Percentiles rank a stretch among this genome's conserved stretches.
Conservation (phyloP, 2,797 vertebrate genomes). For the Pangasius sanitwongsei region DNA sequence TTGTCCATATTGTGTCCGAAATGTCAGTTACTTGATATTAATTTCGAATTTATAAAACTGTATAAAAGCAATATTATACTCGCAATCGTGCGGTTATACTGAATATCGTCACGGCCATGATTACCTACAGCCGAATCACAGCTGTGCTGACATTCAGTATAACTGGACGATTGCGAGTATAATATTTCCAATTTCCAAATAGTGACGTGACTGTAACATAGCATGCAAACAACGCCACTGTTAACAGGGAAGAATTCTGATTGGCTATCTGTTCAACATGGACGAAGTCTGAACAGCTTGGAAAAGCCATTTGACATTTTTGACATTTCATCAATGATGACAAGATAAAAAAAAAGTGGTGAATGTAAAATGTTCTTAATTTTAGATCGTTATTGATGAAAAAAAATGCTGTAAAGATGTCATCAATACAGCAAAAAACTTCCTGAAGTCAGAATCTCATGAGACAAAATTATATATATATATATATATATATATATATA, state of each 20-base stretch:
- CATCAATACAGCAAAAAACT: neutral
- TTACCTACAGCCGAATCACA: no score
- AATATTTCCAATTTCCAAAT: neutral
- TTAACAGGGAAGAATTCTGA: neutral
- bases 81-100: no score
- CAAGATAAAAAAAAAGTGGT: neutral
- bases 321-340: neutral
- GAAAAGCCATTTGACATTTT: neutral
- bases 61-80: no score
- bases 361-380: neutral
- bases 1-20: no score
- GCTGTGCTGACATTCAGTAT: no score
- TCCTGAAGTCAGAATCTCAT: neutral
- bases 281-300: neutral
- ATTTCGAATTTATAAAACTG: no score
- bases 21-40: no score
- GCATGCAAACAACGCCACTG: neutral
- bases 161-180: no score
- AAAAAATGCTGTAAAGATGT: neutral
- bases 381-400: neutral
- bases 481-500: no score
- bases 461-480: neutral
- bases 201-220: neutral
- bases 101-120: no score
- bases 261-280: neutral